Base-by-base conservation (phyloP, 2,797 vertebrate genomes). In the Diglossa cyanea region DNA sequence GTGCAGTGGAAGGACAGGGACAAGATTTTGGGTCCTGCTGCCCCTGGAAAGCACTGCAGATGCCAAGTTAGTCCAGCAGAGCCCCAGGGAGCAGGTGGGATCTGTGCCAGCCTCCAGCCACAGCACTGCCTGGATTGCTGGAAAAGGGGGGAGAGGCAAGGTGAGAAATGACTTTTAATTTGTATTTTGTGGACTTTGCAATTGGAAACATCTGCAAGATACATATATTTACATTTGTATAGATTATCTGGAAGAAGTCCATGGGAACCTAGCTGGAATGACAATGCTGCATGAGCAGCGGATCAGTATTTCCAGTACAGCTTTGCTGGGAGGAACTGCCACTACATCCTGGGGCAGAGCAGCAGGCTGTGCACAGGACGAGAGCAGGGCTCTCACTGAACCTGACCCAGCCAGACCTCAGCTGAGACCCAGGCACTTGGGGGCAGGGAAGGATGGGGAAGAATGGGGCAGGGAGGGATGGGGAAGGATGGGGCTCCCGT, bases 11-110 rank as follows among this genome's bases (percentile, higher is more conserved):
- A 80, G 44, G 17, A 89, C 57, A 82, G 3, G 13, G 18, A 37
- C 19, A 73, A 48, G 54, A 30, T 23, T 37, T 60, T 0, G 0
- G 11, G 10, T 63, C 45, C 30, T 11, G 4, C 54, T 75, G 44
- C 13, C 25, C 51, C 18, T 13, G 75, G 40, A 84, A 81, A 5
- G 37, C 17, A 11, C 26, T 54, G 37, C 24, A 19, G 35, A 10
- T 79, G 51, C n/a, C 51, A 50, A 14, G 10, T 65, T 51, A 55
- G 63, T 17, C n/a, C 57, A 45, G 26, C 9, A 2, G 6, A 71
- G 55, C 14, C 40, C 44, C 26, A 31, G 62, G 35, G 39, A 75
- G 31, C 50, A 39, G 8, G 7, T 6, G 53, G n/a, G 30, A 42
- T n/a, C 26, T 10, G 3, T 58, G 72, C 30, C 71, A 75, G n/a